Base-by-base conservation (phyloP, 64 coral and sea anemone genomes). In the Hydrozoanthus tunicans region DNA sequence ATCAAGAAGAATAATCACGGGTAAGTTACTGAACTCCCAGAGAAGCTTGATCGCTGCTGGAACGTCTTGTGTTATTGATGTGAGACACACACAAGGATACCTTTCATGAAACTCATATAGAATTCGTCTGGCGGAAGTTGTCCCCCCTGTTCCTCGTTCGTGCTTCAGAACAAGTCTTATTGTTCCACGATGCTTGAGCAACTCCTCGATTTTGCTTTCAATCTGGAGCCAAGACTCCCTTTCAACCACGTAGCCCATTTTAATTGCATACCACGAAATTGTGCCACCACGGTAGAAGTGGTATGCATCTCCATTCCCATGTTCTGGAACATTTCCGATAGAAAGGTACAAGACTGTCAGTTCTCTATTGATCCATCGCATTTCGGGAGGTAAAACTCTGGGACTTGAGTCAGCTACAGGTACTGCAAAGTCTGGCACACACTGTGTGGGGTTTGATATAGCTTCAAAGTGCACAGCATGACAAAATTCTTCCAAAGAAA, bases 251-350 rank as follows among this genome's bases (percentile, higher is more conserved):
- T 95, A 93, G 3, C 78, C 79, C 70, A 79, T 95, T 9, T 84
- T 53, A 24, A 92, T 9, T 17, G 82, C 94, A 65, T 96, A 96
- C 94, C 94, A 96, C 0, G 94, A 96, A 23, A 96, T 91, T 7
- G 77, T 70, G 6, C 94, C 94, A 12, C 94, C 94, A 23, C 91
- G 91, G 20, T 93, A 96, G n/a, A 95, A 91, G 32, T 94, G 89
- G 3, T 14, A 23, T 0, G 94, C 94, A 66, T 95, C 94, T 9
- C 92, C 58, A 4, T 90, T 58, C 4, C 70, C 94, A 66, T 78
- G 82, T 55, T 95, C 76, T 52, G 94, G 94, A 7, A 25, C 56
- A 3, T 57, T 92, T 81, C 94, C 94, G 51, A 64, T 26, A 11
- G 94, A 89, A 3, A 55, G 11, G 62, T 89, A 95, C 2, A 95